Evolutionary conservation across 2,113 vertebrate species (phyloP).

Genomic region (Chroicocephalus ridibundus): DNA sequence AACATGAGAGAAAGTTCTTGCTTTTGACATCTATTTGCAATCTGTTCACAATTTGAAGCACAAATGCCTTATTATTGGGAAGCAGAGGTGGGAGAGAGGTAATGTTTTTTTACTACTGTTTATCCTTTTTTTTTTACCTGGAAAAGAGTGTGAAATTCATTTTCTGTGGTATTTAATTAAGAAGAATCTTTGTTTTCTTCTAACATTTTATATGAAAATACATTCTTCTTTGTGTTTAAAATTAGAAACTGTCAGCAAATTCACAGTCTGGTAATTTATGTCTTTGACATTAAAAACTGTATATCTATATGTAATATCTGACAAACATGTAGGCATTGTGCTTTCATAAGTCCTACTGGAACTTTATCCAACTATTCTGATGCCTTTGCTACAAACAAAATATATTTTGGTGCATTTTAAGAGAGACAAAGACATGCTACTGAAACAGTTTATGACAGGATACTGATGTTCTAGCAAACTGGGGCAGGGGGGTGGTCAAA

Average conservation of each 20-base stretch:
- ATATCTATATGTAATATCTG: background rate
- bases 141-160: background rate
- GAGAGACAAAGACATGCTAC: background rate
- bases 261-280: background rate
- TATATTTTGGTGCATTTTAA: background rate
- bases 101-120: background rate
- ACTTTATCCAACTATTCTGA: background rate
- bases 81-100: background rate
- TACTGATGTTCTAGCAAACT: background rate
- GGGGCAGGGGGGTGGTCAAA: background rate
- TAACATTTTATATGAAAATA: background rate
- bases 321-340: background rate
- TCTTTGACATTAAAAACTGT: background rate
- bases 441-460: background rate
- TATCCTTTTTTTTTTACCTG: background rate
- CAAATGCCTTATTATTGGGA: background rate
- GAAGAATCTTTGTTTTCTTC: background rate
- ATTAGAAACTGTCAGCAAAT: background rate
- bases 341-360: background rate
- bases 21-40: background rate
- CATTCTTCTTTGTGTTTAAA: background rate
- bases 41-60: background rate
- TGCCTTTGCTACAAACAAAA: background rate
- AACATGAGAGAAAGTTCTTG: background rate
- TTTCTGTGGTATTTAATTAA: background rate